A percentile compares a stretch with the other conserved stretches of the same genome.
Evolutionary conservation across 2,888 invertebrate genomes (phyloP).

Genomic region (Drosophila peninsularis): DNA sequence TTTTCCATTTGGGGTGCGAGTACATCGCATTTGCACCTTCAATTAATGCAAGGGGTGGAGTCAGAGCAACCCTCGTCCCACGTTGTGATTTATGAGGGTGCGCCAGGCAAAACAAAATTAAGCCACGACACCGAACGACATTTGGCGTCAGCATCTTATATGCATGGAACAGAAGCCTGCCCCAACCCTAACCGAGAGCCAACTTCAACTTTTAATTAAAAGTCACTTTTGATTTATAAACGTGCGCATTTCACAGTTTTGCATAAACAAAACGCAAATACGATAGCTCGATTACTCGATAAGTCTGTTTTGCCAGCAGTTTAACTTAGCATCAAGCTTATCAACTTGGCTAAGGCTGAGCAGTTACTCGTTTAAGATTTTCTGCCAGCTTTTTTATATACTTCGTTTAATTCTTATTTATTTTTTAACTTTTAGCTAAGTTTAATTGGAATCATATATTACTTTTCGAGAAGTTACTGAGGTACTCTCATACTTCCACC

Average conservation of each 20-base stretch:
- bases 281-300: slow-evolving; percentile 27
- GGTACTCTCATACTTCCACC: too few relatives aligned
- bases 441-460: too few relatives aligned
- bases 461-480: too few relatives aligned
- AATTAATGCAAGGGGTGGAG: slow-evolving; percentile 63
- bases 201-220: slow-evolving; percentile 80
- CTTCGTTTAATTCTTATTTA: neutral
- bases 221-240: slow-evolving; percentile 81
- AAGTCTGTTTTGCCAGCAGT: slow-evolving; percentile 22
- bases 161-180: slow-evolving; percentile 34
- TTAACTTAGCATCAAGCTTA: slow-evolving; percentile 31
- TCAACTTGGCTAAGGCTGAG: slow-evolving; percentile 9
- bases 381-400: neutral
- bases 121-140: slow-evolving; percentile 74
- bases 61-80: slow-evolving; percentile 36
- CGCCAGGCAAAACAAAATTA: slow-evolving; percentile 77
- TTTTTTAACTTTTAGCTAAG: too few relatives aligned
- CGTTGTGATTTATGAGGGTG: slow-evolving; percentile 79
- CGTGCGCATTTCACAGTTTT: slow-evolving; percentile 58
- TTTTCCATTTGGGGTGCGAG: slow-evolving; percentile 76
- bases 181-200: slow-evolving; percentile 24
- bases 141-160: slow-evolving; percentile 76
- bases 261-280: slow-evolving; percentile 49
- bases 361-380: neutral
- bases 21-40: slow-evolving; percentile 79